Evolutionary conservation across 2,797 vertebrate genomes (phyloP).

Genomic region (Pseudotriccus pelzelni): DNA sequence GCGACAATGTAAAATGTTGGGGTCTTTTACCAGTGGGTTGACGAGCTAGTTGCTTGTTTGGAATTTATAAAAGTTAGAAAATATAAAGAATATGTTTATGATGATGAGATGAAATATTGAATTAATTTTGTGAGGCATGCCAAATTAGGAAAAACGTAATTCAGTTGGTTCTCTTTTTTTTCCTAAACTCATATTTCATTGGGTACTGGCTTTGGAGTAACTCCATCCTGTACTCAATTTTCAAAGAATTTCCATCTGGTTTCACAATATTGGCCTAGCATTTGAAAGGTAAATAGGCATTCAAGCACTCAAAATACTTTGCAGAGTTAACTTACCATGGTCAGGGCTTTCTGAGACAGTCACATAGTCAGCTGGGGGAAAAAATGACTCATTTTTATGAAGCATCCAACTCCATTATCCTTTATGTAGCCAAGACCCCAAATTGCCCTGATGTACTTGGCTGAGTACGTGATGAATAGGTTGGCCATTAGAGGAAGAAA

Average conservation of each 20-base stretch:
- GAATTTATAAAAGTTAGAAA: neutral
- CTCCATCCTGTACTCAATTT: neutral
- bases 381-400: slow-evolving; percentile 21
- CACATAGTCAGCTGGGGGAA: neutral
- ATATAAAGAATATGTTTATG: neutral
- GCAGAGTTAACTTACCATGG: neutral
- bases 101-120: neutral
- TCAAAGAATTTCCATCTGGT: slow-evolving; percentile 16
- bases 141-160: neutral
- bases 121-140: neutral
- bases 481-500: slow-evolving; percentile 15
- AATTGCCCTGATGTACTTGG: slow-evolving; percentile 41
- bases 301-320: neutral
- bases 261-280: neutral
- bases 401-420: slow-evolving; percentile 22
- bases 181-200: neutral
- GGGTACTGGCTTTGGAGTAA: neutral
- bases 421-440: slow-evolving; percentile 20
- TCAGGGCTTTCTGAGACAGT: slow-evolving; percentile 10
- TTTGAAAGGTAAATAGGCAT: slow-evolving; percentile 36
- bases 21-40: neutral
- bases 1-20: neutral
- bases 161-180: neutral
- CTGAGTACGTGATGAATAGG: slow-evolving; percentile 12
- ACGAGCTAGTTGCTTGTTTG: neutral